phyloP scores from a whole-genome alignment of 2,888 invertebrate species.

The Vesta saturnalis region DNA sequence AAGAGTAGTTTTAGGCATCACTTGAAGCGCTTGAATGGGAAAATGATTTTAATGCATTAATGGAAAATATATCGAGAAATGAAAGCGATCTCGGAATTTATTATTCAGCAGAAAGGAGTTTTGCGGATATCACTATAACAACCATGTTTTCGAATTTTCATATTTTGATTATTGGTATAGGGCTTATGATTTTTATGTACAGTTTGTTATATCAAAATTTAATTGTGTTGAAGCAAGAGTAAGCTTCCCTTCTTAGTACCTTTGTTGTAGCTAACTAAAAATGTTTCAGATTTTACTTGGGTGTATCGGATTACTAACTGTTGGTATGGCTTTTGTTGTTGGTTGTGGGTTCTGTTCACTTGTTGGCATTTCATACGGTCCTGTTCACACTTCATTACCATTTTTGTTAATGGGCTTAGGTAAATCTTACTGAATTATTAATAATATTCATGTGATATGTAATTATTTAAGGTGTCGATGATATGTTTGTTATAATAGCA shows the following conservation, averaged over 20 bases:
- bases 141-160: conserved; percentile 79
- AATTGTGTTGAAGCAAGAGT: conserved; percentile 80
- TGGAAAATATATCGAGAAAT: conserved; percentile 59
- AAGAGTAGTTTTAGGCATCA: conserved; percentile 62
- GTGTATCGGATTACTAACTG: conserved; percentile 74
- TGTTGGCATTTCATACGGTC: conserved; percentile 78
- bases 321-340: conserved; percentile 77
- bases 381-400: conserved; percentile 83
- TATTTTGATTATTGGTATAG: conserved; percentile 73
- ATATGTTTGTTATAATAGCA: conserved; percentile 86
- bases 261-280: background rate
- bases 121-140: conserved; percentile 77
- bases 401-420: conserved; percentile 82
- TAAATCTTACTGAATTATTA: no score
- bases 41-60: conserved; percentile 64
- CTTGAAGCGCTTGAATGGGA: conserved; percentile 71
- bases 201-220: conserved; percentile 76
- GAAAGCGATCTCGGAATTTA: conserved; percentile 62
- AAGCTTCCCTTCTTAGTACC: conserved; percentile 32
- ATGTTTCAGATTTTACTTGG: conserved; percentile 69
- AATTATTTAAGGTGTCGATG: conserved; percentile 81
- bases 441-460: conserved; percentile 15
- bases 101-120: conserved; percentile 73
- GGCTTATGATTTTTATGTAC: conserved; percentile 80
- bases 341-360: conserved; percentile 78